A percentile compares a stretch with the other conserved stretches of the same genome.
These are phyloP conservation scores for Muscicapa comitata DNA, from an alignment of 2,797 vertebrate species.

Conservation along the genomic window DNA sequence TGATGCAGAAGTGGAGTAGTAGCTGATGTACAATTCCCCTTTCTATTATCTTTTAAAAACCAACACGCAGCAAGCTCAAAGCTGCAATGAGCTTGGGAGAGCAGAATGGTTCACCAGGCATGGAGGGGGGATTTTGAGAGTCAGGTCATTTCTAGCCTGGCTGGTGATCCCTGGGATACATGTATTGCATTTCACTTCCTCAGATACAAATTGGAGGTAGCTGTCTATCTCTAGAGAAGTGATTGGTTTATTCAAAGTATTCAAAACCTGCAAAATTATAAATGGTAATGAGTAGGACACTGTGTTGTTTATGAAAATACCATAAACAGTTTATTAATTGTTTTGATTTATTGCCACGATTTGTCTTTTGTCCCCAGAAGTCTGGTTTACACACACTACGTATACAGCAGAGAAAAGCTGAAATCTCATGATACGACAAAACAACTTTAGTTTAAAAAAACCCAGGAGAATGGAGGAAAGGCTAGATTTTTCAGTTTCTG, in stretches of 20 bases:
- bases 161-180: not conserved
- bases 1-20: not conserved
- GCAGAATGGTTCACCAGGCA: not conserved
- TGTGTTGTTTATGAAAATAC: conserved; percentile 19
- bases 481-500: not conserved
- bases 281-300: not conserved
- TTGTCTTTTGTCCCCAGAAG: not conserved
- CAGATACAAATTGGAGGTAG: not conserved
- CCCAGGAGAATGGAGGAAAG: not conserved
- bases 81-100: not conserved
- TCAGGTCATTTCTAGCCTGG: not conserved
- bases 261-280: not conserved
- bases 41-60: not conserved
- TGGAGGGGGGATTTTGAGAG: accelerated
- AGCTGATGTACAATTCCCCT: not conserved
- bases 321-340: not conserved
- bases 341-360: conserved; percentile 14
- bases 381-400: not conserved
- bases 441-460: not conserved
- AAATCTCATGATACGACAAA: not conserved
- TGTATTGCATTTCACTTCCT: not conserved
- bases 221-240: not conserved
- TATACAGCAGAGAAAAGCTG: conserved; percentile 17
- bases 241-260: not conserved
- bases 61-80: not conserved